Conservation (phyloP, 2,888 invertebrate genomes). For the Falcaria lacertinaria region DNA sequence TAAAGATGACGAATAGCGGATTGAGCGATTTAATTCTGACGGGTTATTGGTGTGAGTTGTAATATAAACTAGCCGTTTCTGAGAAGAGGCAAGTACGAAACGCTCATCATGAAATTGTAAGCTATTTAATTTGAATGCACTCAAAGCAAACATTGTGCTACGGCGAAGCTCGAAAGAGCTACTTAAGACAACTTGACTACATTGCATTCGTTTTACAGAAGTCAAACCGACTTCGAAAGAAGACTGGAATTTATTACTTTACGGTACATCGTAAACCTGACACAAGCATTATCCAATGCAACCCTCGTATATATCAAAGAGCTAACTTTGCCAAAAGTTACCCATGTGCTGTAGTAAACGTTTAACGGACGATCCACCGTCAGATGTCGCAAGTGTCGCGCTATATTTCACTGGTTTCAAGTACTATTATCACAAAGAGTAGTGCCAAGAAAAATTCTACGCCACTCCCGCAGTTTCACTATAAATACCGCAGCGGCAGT, state of each 20-base stretch:
- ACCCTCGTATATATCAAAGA: not conserved
- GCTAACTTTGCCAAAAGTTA: constrained; percentile 15
- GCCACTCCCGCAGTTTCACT: constrained; percentile 17
- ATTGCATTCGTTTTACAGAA: too few relatives aligned
- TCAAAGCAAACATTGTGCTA: too few relatives aligned
- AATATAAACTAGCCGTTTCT: too few relatives aligned
- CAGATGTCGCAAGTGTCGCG: constrained; percentile 16
- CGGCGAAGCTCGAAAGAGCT: too few relatives aligned
- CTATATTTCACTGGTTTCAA: constrained; percentile 21
- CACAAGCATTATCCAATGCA: not conserved
- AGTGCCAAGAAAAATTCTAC: constrained; percentile 29
- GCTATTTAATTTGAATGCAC: too few relatives aligned
- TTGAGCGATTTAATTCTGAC: constrained; percentile 18
- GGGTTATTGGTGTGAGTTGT: constrained; percentile 10
- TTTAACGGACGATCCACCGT: constrained; percentile 18
- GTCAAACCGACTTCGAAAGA: too few relatives aligned
- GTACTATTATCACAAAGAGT: constrained; percentile 26
- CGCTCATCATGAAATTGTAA: not conserved
- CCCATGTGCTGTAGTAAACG: constrained; percentile 14
- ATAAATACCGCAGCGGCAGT: constrained; percentile 26
- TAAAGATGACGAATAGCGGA: constrained; percentile 36
- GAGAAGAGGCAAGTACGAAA: not conserved
- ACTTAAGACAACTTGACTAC: too few relatives aligned
- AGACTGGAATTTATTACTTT: not conserved
- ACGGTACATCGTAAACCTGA: not conserved